Evolutionary conservation across 2,888 invertebrate genomes (phyloP).

Genomic region (Litoditis marina): DNA sequence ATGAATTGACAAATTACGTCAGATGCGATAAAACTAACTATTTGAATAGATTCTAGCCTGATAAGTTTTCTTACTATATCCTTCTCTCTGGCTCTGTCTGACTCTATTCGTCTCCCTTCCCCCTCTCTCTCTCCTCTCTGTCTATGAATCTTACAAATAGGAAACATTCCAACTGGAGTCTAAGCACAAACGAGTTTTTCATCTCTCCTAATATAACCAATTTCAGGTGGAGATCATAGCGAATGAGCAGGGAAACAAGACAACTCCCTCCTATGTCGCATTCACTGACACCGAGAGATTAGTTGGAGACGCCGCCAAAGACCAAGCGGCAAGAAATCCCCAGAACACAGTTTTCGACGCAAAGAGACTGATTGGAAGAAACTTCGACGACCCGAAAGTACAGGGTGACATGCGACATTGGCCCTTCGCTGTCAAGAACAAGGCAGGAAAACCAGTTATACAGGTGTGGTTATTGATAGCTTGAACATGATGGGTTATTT

Average conservation of each 20-base stretch:
- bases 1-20: too few relatives aligned
- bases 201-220: neutral
- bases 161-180: too few relatives aligned
- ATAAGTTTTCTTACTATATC: too few relatives aligned
- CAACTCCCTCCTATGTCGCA: conserved; percentile 71
- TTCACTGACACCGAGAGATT: conserved; percentile 66
- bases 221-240: conserved; percentile 65
- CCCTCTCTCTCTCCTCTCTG: too few relatives aligned
- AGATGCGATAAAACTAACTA: too few relatives aligned
- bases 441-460: conserved; percentile 43
- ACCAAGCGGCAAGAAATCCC: conserved; percentile 66
- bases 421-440: conserved; percentile 56
- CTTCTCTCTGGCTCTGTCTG: too few relatives aligned
- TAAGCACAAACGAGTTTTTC: neutral
- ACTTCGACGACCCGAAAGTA: conserved; percentile 64
- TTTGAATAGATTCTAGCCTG: too few relatives aligned
- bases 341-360: conserved; percentile 53
- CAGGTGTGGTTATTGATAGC: conserved; percentile 78
- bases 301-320: conserved; percentile 66
- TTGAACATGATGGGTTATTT: too few relatives aligned
- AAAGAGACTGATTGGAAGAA: conserved; percentile 65
- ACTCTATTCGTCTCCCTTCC: too few relatives aligned
- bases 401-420: conserved; percentile 61
- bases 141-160: too few relatives aligned
- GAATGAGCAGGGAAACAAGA: conserved; percentile 71